A percentile compares a stretch with the other conserved stretches of the same genome.
Evolutionary conservation across 2,113 vertebrate genomes (phyloP).

Genomic region (Podiceps cristatus): DNA sequence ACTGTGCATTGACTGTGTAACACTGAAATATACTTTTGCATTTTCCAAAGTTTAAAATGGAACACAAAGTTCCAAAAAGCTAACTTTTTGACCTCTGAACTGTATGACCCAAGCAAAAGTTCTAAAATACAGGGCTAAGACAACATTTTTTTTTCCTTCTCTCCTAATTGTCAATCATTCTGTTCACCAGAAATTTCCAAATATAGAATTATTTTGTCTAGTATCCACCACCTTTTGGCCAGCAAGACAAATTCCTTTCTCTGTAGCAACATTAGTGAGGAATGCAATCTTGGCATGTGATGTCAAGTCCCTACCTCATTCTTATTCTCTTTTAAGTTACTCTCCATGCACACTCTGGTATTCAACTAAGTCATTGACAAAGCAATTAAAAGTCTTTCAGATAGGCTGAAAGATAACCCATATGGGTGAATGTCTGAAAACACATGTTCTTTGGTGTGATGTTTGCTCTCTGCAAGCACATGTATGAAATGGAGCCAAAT

Average conservation of each 20-base stretch:
- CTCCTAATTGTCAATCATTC: neutral
- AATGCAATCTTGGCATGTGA: neutral
- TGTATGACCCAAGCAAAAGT: neutral
- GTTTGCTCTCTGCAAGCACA: neutral
- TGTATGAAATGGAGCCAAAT: neutral
- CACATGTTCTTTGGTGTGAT: neutral
- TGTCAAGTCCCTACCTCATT: neutral
- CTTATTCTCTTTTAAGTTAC: neutral
- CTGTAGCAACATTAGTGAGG: neutral
- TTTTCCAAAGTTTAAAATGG: neutral
- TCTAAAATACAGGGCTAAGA: neutral
- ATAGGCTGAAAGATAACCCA: neutral
- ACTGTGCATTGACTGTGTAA: neutral
- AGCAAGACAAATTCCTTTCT: slow-evolving; percentile 32
- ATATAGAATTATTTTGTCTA: slow-evolving; percentile 65
- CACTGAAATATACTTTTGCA: neutral
- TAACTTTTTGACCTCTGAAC: neutral
- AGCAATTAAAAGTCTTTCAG: neutral
- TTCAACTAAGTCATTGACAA: neutral
- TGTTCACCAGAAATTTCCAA: slow-evolving; percentile 66
- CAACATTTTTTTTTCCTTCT: neutral
- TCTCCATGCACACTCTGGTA: neutral
- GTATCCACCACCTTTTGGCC: slow-evolving; percentile 47
- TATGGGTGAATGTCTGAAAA: neutral
- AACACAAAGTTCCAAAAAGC: neutral